Conservation (phyloP, 2,113 vertebrate genomes). For the Alexandromys fortis region DNA sequence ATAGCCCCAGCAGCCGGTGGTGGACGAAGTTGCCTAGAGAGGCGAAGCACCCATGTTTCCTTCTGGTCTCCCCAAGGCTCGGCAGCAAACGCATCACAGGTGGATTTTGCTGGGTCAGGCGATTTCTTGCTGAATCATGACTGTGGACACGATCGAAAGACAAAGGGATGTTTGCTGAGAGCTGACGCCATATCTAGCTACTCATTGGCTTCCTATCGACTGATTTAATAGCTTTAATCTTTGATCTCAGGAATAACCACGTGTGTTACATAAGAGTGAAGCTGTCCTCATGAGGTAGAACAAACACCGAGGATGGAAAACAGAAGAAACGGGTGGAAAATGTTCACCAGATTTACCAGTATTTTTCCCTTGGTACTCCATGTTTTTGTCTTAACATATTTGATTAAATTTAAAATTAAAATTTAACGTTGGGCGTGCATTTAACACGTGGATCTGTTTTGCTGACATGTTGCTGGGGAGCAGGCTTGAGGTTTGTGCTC, state of each 20-base stretch:
- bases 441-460: conserved; percentile 47
- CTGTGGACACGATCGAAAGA: neutral
- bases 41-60: neutral
- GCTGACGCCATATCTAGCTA: neutral
- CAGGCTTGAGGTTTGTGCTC: conserved; percentile 56
- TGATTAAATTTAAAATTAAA: conserved; percentile 74
- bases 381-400: conserved; percentile 52
- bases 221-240: conserved; percentile 71
- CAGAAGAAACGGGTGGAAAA: conserved; percentile 44
- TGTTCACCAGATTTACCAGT: neutral
- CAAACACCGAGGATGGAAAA: conserved; percentile 47
- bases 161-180: conserved; percentile 49
- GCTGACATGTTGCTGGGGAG: conserved; percentile 53
- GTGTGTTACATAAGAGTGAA: conserved; percentile 18
- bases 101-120: conserved; percentile 58
- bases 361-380: conserved; percentile 5
- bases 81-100: neutral
- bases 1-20: neutral
- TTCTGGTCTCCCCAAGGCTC: neutral
- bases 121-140: conserved; percentile 70
- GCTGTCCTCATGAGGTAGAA: conserved; percentile 40
- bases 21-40: neutral
- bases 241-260: conserved; percentile 66
- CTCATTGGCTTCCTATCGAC: conserved; percentile 60
- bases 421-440: conserved; percentile 35